Conservation (phyloP, 2,113 vertebrate species). For the Mastomys coucha region DNA sequence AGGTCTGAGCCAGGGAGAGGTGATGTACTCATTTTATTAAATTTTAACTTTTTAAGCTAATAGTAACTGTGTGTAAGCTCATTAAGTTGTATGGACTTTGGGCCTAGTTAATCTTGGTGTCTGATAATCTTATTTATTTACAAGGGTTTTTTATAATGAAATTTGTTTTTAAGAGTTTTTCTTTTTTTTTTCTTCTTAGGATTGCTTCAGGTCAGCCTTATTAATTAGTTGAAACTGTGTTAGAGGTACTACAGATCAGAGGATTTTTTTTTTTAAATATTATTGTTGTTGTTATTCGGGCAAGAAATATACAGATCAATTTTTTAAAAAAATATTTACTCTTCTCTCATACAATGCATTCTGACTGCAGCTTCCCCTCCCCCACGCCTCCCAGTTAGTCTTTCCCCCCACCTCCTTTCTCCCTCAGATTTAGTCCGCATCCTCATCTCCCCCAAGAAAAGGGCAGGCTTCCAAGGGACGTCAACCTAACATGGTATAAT, state of each 20-base stretch:
- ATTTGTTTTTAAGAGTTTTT: not conserved
- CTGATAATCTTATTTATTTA: not conserved
- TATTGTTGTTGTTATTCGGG: not conserved
- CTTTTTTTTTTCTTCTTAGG: not conserved
- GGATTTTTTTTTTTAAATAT: not conserved
- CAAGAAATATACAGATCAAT: not conserved
- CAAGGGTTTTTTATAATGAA: not conserved
- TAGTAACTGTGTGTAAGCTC: not conserved
- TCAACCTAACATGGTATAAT: not conserved
- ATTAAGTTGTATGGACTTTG: not conserved
- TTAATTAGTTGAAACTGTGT: constrained; percentile 34
- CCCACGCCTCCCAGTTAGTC: not conserved
- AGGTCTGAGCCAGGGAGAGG: not conserved
- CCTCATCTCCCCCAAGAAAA: not conserved
- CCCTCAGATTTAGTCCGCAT: not conserved
- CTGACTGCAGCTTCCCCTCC: not conserved
- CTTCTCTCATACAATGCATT: not conserved
- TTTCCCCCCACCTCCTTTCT: not conserved
- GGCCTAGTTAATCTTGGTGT: not conserved
- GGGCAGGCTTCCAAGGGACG: not conserved
- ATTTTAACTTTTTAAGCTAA: not conserved
- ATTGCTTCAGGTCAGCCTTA: not conserved
- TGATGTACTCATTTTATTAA: not conserved
- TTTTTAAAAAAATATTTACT: not conserved
- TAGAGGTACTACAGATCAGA: not conserved